Percentiles rank a stretch among this genome's conserved stretches.
Evolutionary conservation across 2,113 vertebrate species (phyloP).

Genomic region (Pogonocichla stellata): DNA sequence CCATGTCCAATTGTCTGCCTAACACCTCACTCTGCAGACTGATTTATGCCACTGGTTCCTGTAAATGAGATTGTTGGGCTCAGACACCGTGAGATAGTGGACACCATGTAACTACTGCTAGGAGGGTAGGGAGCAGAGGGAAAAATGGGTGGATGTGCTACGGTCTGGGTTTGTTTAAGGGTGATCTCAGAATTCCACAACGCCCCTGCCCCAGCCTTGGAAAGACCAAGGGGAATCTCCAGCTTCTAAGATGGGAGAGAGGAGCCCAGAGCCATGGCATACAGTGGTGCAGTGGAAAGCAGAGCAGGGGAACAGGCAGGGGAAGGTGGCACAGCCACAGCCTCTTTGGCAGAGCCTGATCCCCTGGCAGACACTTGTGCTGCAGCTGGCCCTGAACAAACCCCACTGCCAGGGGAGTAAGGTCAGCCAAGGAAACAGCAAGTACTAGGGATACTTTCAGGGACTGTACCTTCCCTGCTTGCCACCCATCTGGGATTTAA

Average conservation of each 20-base stretch:
- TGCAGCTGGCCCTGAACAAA: background rate
- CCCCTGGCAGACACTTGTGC: background rate
- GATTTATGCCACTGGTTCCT: background rate
- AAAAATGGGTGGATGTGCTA: background rate
- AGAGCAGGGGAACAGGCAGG: background rate
- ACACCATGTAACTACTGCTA: background rate
- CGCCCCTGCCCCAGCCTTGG: background rate
- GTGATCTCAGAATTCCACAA: background rate
- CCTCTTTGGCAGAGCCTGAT: background rate
- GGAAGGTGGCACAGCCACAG: background rate
- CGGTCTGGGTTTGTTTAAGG: background rate
- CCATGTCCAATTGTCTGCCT: background rate
- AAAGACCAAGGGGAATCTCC: background rate
- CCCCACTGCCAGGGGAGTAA: background rate
- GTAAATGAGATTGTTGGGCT: background rate
- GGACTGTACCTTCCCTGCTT: background rate
- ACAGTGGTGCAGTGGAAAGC: background rate
- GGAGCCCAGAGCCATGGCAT: background rate
- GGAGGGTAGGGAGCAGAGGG: background rate
- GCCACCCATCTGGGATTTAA: background rate
- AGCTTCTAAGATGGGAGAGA: background rate
- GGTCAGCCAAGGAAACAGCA: background rate
- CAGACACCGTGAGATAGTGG: background rate
- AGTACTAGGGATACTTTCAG: background rate
- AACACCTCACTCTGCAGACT: background rate